Conservation (phyloP, 2,797 vertebrate genomes). For the Galaxias olidus region DNA sequence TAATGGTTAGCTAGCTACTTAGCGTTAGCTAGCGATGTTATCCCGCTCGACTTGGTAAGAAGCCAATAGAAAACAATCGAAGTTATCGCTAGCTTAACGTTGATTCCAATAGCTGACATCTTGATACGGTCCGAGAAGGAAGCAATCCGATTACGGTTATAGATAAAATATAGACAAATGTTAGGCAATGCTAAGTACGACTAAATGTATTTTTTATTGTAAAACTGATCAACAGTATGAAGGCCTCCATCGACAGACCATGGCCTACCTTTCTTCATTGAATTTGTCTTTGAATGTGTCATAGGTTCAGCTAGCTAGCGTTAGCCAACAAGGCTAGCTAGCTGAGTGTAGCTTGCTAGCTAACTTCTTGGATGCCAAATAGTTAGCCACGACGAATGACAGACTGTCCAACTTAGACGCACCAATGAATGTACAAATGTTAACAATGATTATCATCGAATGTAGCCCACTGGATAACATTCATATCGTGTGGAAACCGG, state of each 20-base stretch:
- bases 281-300: conserved; percentile 58
- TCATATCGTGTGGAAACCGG: conserved; percentile 9
- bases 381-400: conserved; percentile 20
- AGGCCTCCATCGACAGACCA: neutral
- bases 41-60: conserved; percentile 13
- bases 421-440: conserved; percentile 28
- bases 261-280: conserved; percentile 69
- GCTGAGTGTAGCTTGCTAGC: conserved; percentile 49
- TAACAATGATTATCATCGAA: neutral
- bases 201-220: too few relatives aligned
- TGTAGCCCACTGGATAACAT: conserved; percentile 6
- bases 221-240: neutral
- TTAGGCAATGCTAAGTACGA: conserved; percentile 2
- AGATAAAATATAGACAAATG: conserved; percentile 9
- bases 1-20: neutral
- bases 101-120: neutral
- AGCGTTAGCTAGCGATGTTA: conserved; percentile 12
- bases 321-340: neutral
- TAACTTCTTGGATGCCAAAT: conserved; percentile 52
- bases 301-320: conserved; percentile 54
- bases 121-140: neutral
- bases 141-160: too few relatives aligned
- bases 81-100: neutral
- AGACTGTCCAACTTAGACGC: conserved; percentile 18
- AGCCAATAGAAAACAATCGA: neutral